Evolutionary conservation across 2,888 invertebrate genomes (phyloP).

Genomic region (Podabrus alpinus): DNA sequence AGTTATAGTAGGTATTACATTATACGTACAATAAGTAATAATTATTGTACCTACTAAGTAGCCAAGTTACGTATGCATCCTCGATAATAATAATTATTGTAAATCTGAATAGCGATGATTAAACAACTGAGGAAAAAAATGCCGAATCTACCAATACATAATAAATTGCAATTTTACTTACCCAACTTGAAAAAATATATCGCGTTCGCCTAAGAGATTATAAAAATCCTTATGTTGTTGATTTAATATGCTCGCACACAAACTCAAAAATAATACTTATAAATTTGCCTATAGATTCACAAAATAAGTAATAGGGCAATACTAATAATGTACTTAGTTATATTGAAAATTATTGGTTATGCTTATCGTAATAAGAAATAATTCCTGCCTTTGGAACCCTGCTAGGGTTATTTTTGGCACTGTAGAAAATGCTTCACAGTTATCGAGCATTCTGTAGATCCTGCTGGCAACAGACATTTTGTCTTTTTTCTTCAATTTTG

Average conservation of each 20-base stretch:
- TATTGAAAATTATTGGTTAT: not conserved
- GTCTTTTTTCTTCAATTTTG: constrained; percentile 19
- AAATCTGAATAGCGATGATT: no score
- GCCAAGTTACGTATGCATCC: no score
- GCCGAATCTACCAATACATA: not conserved
- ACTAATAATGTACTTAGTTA: not conserved
- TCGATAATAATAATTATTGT: no score
- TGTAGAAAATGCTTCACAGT: constrained; percentile 8
- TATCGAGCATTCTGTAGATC: constrained; percentile 16
- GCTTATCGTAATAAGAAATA: not conserved
- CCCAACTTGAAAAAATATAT: not conserved
- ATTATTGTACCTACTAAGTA: no score
- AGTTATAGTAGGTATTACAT: no score
- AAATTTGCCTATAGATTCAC: not conserved
- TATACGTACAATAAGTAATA: no score
- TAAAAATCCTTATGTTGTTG: not conserved
- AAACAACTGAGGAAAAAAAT: no score
- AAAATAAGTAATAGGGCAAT: not conserved
- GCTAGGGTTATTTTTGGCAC: constrained; percentile 22
- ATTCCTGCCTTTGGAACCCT: not conserved
- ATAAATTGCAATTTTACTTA: not conserved
- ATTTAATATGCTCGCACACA: not conserved
- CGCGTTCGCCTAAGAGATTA: not conserved
- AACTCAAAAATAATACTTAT: not conserved
- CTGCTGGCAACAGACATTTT: constrained; percentile 22